A percentile compares a stretch with the other conserved stretches of the same genome.
Evolutionary conservation across 2,888 invertebrate species (phyloP).

Genomic region (Scelioninae gen. 1): DNA sequence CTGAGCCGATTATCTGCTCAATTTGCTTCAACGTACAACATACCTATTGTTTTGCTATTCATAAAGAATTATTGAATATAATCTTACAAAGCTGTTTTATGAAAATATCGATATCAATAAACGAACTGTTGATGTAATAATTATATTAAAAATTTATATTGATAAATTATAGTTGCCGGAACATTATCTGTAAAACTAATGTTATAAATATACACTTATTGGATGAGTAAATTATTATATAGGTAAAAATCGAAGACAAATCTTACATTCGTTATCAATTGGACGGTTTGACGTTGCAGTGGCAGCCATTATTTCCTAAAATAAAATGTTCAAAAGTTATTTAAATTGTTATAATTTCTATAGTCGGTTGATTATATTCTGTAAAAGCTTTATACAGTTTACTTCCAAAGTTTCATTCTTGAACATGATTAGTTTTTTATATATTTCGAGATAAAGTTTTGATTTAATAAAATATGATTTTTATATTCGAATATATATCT

Average conservation of each 20-base stretch:
- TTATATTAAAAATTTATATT: no score
- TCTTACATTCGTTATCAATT: slow-evolving; percentile 29
- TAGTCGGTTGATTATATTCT: no score
- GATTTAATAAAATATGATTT: no score
- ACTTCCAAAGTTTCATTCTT: not conserved
- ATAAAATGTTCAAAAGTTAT: not conserved
- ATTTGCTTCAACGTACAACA: slow-evolving; percentile 52
- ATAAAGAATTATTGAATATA: slow-evolving; percentile 8
- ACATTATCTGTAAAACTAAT: no score
- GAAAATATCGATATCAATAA: not conserved
- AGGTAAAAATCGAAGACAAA: not conserved
- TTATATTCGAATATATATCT: no score
- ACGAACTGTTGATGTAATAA: no score
- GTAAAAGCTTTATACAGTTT: no score
- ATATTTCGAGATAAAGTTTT: no score
- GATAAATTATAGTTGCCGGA: no score
- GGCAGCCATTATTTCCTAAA: slow-evolving; percentile 29
- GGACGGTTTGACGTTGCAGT: slow-evolving; percentile 27
- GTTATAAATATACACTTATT: not conserved
- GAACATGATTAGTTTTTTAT: no score
- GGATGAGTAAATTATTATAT: not conserved
- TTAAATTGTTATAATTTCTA: no score
- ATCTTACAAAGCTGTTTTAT: slow-evolving; percentile 5
- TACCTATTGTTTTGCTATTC: slow-evolving; percentile 44
- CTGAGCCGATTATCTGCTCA: slow-evolving; percentile 64